phyloP scores from a whole-genome alignment of 2,113 vertebrate genomes.

The Sapajus apella region DNA sequence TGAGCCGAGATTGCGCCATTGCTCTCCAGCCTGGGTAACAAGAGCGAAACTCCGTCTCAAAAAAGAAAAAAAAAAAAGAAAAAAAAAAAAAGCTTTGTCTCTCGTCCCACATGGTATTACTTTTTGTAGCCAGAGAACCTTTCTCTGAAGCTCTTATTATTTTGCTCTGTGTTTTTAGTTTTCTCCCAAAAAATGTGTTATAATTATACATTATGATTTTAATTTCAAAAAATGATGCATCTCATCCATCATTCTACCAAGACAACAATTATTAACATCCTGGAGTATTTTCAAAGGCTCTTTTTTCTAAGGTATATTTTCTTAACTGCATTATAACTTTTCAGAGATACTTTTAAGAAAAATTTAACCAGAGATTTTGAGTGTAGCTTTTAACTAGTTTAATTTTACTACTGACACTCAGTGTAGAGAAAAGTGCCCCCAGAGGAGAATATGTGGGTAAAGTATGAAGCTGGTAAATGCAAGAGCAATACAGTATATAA shows the following conservation, averaged over 20 bases:
- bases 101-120: not conserved
- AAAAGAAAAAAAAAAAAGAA: no score
- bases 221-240: not conserved
- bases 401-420: not conserved
- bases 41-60: no score
- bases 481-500: not conserved
- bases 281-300: not conserved
- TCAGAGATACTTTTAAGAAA: not conserved
- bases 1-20: no score
- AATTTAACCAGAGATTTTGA: not conserved
- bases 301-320: conserved; percentile 11
- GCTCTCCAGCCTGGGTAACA: no score
- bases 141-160: not conserved
- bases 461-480: not conserved
- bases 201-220: not conserved
- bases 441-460: not conserved
- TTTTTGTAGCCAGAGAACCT: not conserved
- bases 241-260: not conserved
- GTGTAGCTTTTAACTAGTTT: conserved; percentile 13
- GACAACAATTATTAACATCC: not conserved
- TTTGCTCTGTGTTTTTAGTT: not conserved
- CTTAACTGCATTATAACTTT: conserved; percentile 29
- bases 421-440: not conserved
- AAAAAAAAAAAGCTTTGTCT: not conserved
- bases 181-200: not conserved